phyloP scores from a whole-genome alignment of 2,797 vertebrate species.

The Limnodromus scolopaceus region DNA sequence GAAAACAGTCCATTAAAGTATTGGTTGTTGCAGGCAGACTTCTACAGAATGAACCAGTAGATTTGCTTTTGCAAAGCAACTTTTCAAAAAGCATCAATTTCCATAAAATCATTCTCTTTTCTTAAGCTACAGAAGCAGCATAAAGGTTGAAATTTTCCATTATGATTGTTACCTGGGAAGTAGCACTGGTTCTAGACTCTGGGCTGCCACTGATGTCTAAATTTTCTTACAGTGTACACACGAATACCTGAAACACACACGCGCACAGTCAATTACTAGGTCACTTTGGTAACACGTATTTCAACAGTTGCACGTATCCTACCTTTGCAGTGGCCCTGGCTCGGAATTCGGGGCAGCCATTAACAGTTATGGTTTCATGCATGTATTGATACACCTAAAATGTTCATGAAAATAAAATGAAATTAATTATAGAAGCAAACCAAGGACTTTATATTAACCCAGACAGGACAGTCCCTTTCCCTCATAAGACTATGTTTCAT shows the following conservation, averaged over 20 bases:
- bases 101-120: constrained; percentile 84
- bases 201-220: constrained; percentile 89
- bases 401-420: constrained; percentile 60
- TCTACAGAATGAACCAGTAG: constrained; percentile 61
- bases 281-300: constrained; percentile 71
- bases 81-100: constrained; percentile 60
- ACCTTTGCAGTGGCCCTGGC: constrained; percentile 98
- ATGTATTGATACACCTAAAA: constrained; percentile 98
- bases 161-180: constrained; percentile 85
- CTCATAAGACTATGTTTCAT: background rate
- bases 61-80: constrained; percentile 77
- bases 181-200: constrained; percentile 87
- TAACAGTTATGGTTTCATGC: constrained; percentile 98
- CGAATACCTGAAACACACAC: constrained; percentile 88
- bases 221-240: constrained; percentile 88
- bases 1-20: constrained; percentile 49
- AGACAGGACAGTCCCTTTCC: constrained; percentile 22
- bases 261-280: constrained; percentile 85
- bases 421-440: constrained; percentile 62
- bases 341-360: constrained; percentile 97
- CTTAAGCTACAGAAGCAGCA: constrained; percentile 86
- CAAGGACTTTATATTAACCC: constrained; percentile 22
- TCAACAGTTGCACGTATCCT: constrained; percentile 75
- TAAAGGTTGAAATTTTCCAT: constrained; percentile 83
- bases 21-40: constrained; percentile 40